Base-by-base conservation (phyloP, 2,888 invertebrate genomes). In the Parapristionchus giblindavisi region DNA sequence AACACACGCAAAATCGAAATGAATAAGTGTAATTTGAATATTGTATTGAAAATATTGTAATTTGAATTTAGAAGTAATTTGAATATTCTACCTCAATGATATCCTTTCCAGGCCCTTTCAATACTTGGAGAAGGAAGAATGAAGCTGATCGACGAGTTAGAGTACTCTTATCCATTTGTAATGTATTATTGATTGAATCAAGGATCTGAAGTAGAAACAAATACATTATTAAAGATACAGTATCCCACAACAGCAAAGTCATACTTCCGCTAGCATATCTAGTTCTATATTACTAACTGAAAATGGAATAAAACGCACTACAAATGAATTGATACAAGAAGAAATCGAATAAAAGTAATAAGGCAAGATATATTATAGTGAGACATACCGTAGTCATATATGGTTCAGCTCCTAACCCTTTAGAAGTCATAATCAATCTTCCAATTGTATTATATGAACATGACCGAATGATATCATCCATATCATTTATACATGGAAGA, bases 41-140 rank as follows among this genome's bases (percentile, higher is more conserved):
- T n/a, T n/a, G n/a, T n/a, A n/a, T n/a, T n/a, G n/a, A n/a, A n/a
- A n/a, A n/a, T n/a, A n/a, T n/a, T n/a, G n/a, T n/a, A n/a, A n/a
- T n/a, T n/a, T 48, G 48, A 14, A 48, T 14, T 48, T 11, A 14
- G 14, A 48, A 17, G 17, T 54, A 14, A 43, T 43, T 24, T n/a
- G n/a, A n/a, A n/a, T n/a, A 6, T 24, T 6, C 6, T 32, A 66
- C 66, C 66, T 17, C 34, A n/a, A 66, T 21, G 34, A 66, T 48
- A 17, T 66, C 66, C 27, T 36, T 48, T 5, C 66, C 66, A n/a
- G 51, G 51, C 34, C 66, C 66, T 14, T n/a, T 32, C 32, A 66
- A 5, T 24, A 66, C 32, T 5, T 21, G 5, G 5, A 34, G 14
- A 2, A 66, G 17, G 11, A 66, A n/a, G 1, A 3, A 6, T 48